Base-by-base conservation (phyloP, 2,888 invertebrate species). In the Plebejus anna region DNA sequence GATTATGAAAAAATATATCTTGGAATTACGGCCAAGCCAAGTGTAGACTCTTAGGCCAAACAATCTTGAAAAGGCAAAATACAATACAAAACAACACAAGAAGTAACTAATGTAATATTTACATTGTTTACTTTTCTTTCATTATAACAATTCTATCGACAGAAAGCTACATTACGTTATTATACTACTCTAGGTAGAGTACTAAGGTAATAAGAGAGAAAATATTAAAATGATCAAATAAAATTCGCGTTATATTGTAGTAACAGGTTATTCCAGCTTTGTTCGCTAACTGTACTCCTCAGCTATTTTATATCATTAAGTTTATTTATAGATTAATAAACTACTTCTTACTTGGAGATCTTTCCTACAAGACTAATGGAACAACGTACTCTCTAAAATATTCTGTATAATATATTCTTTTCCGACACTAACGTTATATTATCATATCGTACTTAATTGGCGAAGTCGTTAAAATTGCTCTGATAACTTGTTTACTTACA, bases 241-340 rank as follows among this genome's bases (percentile, higher is more conserved):
- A 72, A 32, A 51, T 73, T 73, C 32, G 28, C 73, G 28, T 55
- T 73, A 72, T 72, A 72, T 72, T 72, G n/a, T 32, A 5, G 32
- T 55, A 73, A 73, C 73, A 36, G 28, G 73, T 73, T 73, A 55
- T 16, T 73, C 73, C 55, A 55, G 55, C 55, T 73, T 55, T 73
- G 73, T 73, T 73, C 55, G 47, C 51, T 73, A 73, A 73, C 73
- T 51, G 73, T 73, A 55, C 51, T 73, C 51, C 5, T 51, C 7
- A 73, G 55, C 73, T 73, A 73, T 73, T 73, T 73, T 73, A 32
- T 51, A 71, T 22, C 71, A 22, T 42, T 42, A 42, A 66, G 32
- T 36, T 55, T 73, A 73, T 73, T 73, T 55, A 73, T 32, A 73
- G 73, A 55, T 47, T 22, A n/a, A 47, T 55, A 55, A 55, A 36